Evolutionary conservation across 1,140 invertebrate species (phyloP).

Genomic region (Lepidurus arcticus): DNA sequence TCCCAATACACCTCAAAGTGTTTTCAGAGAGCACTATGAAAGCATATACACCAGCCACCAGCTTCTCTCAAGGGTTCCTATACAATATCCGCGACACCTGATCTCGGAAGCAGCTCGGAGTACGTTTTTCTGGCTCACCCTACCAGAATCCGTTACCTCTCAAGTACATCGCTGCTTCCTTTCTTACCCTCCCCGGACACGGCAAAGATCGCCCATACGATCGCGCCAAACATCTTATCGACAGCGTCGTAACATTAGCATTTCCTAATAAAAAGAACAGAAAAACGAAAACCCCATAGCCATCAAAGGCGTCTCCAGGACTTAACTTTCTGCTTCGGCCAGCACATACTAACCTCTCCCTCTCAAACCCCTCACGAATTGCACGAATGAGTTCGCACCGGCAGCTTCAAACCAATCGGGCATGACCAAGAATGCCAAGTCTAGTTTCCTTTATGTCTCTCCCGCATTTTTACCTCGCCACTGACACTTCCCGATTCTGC

Average conservation of each 20-base stretch:
- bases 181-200: background rate
- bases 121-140: background rate
- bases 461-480: too few relatives aligned
- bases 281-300: background rate
- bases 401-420: background rate
- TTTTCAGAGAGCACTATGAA: background rate
- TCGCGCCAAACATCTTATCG: too few relatives aligned
- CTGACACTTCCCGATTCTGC: too few relatives aligned
- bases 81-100: background rate
- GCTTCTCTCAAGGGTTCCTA: background rate
- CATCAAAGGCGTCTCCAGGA: background rate
- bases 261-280: background rate
- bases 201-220: too few relatives aligned
- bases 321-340: constrained; percentile 6
- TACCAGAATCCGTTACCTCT: background rate
- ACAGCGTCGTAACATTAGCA: constrained; percentile 10
- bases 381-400: too few relatives aligned
- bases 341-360: background rate
- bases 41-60: constrained; percentile 12
- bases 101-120: constrained; percentile 4
- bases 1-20: background rate
- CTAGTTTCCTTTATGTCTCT: background rate
- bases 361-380: background rate
- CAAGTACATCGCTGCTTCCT: background rate
- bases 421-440: background rate